Conservation (phyloP, 2,888 invertebrate genomes). For the Trissolcus brochymenae region DNA sequence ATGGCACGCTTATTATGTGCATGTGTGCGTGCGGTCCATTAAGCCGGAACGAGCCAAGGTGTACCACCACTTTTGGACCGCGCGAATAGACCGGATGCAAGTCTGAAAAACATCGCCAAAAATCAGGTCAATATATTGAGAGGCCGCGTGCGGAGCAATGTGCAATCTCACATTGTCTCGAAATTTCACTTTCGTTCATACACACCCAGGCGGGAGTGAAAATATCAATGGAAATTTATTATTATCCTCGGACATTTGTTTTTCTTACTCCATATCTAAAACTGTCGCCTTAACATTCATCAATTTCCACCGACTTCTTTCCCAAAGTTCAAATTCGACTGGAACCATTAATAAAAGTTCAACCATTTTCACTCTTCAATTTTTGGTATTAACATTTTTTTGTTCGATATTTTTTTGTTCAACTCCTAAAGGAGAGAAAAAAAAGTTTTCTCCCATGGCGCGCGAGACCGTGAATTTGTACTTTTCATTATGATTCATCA, state of each 20-base stretch:
- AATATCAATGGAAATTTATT: slow-evolving; percentile 28
- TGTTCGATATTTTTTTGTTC: too few relatives aligned
- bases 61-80: slow-evolving; percentile 32
- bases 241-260: neutral
- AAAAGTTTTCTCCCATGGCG: too few relatives aligned
- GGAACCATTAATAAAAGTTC: too few relatives aligned
- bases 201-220: slow-evolving; percentile 22
- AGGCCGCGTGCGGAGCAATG: slow-evolving; percentile 39
- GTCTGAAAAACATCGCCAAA: slow-evolving; percentile 42
- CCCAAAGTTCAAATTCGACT: too few relatives aligned
- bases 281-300: slow-evolving; percentile 1
- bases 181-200: slow-evolving; percentile 40
- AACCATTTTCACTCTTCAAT: slow-evolving; percentile 2
- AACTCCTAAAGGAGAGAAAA: too few relatives aligned
- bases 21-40: slow-evolving; percentile 61
- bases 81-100: slow-evolving; percentile 51
- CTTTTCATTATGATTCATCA: slow-evolving; percentile 1
- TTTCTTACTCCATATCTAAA: neutral
- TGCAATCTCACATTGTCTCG: slow-evolving; percentile 36
- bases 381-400: neutral
- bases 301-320: too few relatives aligned
- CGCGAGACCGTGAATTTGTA: neutral
- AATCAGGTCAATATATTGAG: slow-evolving; percentile 39
- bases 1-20: slow-evolving; percentile 49
- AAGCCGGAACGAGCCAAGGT: slow-evolving; percentile 63